These are phyloP conservation scores for Pocota personata DNA, from an alignment of 2,888 invertebrate genomes.

Conservation along the genomic window DNA sequence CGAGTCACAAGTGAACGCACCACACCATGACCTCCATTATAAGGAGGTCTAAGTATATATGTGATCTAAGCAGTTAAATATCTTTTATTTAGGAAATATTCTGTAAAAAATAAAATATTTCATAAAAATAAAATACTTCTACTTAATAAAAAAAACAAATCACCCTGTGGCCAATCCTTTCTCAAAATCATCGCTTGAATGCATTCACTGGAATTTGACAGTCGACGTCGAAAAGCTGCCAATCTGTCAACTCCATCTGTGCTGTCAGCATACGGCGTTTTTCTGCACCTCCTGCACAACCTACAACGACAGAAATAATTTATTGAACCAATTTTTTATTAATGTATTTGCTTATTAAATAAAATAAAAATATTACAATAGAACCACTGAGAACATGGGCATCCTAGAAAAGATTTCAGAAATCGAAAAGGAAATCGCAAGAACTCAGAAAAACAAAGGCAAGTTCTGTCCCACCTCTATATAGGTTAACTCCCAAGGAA, in stretches of 20 bases:
- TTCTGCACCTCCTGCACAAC: conserved; percentile 42
- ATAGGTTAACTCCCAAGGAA: conserved; percentile 76
- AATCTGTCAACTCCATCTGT: conserved; percentile 45
- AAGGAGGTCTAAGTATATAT: too few species aligned
- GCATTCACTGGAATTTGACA: conserved; percentile 13
- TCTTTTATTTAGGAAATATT: too few species aligned
- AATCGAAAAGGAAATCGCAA: conserved; percentile 98
- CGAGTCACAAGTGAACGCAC: too few species aligned
- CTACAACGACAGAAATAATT: conserved; percentile 1
- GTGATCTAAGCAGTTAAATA: too few species aligned
- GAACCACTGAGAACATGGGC: conserved; percentile 88
- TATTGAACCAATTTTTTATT: conserved; percentile 29
- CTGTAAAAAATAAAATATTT: too few species aligned
- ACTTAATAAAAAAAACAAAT: too few species aligned
- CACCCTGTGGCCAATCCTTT: background rate
- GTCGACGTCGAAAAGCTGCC: conserved; percentile 19
- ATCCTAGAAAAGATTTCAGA: conserved; percentile 99
- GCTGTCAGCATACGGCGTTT: conserved; percentile 68
- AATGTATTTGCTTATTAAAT: conserved; percentile 40
- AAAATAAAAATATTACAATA: background rate
- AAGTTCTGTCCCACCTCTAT: conserved; percentile 64
- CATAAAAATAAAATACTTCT: too few species aligned
- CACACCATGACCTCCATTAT: too few species aligned
- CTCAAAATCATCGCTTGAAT: background rate
- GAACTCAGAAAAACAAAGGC: conserved; percentile 99